phyloP scores from a whole-genome alignment of 2,888 invertebrate species.

The Cephus nigrinus region DNA sequence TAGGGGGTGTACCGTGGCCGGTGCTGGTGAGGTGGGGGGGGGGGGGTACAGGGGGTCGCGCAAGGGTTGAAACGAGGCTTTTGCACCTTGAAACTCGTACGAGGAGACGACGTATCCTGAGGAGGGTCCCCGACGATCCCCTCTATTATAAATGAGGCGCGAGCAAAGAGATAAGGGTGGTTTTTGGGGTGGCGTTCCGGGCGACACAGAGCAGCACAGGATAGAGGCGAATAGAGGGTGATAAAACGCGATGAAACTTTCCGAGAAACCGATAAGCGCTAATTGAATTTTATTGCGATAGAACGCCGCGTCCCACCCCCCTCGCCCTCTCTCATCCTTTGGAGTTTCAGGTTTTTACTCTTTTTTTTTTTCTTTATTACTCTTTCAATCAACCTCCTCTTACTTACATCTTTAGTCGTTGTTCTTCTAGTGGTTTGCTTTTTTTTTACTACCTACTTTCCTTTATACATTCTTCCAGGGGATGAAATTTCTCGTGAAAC shows the following conservation, averaged over 20 bases:
- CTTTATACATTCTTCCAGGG: too few species aligned
- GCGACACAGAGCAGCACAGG: too few species aligned
- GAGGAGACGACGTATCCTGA: slow-evolving; percentile 24
- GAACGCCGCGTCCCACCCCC: not conserved
- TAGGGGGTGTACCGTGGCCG: too few species aligned
- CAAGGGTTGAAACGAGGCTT: too few species aligned
- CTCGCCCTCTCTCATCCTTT: not conserved
- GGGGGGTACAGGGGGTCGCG: too few species aligned
- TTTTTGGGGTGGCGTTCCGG: too few species aligned
- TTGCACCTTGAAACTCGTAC: slow-evolving; percentile 1
- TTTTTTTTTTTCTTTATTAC: too few species aligned
- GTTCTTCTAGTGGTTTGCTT: not conserved
- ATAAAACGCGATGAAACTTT: slow-evolving; percentile 47
- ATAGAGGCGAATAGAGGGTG: slow-evolving; percentile 41
- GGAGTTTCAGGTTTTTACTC: not conserved
- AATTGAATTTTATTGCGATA: slow-evolving; percentile 36
- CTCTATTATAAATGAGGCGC: slow-evolving; percentile 48
- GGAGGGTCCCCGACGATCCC: slow-evolving; percentile 22
- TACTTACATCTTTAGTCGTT: too few species aligned
- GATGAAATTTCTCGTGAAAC: too few species aligned
- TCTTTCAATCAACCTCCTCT: too few species aligned
- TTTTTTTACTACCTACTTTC: not conserved
- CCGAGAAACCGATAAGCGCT: slow-evolving; percentile 39
- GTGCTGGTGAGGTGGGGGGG: too few species aligned
- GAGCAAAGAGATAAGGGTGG: slow-evolving; percentile 43